These are phyloP conservation scores for Holcopasites calliopsidis DNA, from an alignment of 1,140 invertebrate genomes.

Conservation along the genomic window DNA sequence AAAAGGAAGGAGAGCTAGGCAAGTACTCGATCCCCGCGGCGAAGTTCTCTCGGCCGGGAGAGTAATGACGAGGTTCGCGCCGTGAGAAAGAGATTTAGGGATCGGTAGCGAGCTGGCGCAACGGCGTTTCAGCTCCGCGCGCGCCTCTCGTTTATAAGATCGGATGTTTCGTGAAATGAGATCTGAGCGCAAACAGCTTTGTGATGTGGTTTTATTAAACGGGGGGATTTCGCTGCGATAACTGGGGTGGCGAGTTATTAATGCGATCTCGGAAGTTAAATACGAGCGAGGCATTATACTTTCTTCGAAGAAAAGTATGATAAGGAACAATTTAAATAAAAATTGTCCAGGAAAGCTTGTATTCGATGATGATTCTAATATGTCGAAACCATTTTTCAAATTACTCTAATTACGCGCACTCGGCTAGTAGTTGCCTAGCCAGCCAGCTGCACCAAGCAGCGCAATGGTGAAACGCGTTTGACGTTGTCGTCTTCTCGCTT, in stretches of 20 bases:
- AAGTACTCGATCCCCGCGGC: constrained; percentile 21
- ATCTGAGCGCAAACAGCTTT: neutral
- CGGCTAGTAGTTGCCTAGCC: neutral
- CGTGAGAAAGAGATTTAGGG: constrained; percentile 20
- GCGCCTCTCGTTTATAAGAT: neutral
- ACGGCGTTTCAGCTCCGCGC: neutral
- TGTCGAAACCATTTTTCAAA: neutral
- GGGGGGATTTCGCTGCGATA: neutral
- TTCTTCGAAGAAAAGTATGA: too few species aligned
- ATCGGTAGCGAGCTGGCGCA: neutral
- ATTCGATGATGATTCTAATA: too few species aligned
- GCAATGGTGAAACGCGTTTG: constrained; percentile 59
- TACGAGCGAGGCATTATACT: too few species aligned
- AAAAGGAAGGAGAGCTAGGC: neutral
- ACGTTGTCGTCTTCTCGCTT: constrained; percentile 33
- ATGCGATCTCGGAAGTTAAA: neutral
- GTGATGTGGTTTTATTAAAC: neutral
- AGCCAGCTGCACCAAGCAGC: neutral
- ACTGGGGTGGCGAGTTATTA: neutral
- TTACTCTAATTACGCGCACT: neutral
- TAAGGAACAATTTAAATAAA: neutral
- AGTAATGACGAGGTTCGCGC: constrained; percentile 51
- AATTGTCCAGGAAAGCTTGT: too few species aligned
- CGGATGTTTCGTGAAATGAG: neutral
- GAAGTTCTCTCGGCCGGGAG: constrained; percentile 29